phyloP scores from a whole-genome alignment of 2,797 vertebrate species.

The Cuculus canorus region DNA sequence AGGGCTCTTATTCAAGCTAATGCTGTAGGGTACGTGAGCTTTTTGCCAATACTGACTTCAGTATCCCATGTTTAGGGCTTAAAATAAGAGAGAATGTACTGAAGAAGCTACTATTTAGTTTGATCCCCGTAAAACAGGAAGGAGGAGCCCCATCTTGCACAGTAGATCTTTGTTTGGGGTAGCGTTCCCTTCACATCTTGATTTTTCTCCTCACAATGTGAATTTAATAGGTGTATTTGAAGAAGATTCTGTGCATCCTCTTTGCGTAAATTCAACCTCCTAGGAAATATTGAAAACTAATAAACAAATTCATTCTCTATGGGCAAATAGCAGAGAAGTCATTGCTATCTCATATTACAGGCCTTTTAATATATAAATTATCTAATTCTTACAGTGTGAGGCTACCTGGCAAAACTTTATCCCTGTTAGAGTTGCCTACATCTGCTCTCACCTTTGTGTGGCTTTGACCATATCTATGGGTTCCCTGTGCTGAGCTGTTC shows the following conservation, averaged over 20 bases:
- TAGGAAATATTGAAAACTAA: not conserved
- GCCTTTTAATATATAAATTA: not conserved
- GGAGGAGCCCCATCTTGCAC: not conserved
- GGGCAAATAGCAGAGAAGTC: not conserved
- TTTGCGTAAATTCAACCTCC: not conserved
- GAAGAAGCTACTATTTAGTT: not conserved
- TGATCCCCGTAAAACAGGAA: not conserved
- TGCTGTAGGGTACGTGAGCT: not conserved
- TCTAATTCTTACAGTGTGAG: not conserved
- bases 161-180: not conserved
- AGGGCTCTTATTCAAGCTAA: not conserved
- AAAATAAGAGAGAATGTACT: not conserved
- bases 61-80: not conserved
- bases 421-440: not conserved
- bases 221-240: not conserved
- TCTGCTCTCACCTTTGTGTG: not conserved
- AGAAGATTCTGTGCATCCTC: not conserved
- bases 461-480: not conserved
- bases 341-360: not conserved
- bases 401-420: not conserved
- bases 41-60: not conserved
- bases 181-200: not conserved
- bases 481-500: not conserved
- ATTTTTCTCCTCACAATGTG: not conserved
- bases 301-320: not conserved